Evolutionary conservation across 1,140 invertebrate genomes (phyloP), one percentile per base, ranked within the genome.

Genomic region (Cephus cinctus): DNA sequence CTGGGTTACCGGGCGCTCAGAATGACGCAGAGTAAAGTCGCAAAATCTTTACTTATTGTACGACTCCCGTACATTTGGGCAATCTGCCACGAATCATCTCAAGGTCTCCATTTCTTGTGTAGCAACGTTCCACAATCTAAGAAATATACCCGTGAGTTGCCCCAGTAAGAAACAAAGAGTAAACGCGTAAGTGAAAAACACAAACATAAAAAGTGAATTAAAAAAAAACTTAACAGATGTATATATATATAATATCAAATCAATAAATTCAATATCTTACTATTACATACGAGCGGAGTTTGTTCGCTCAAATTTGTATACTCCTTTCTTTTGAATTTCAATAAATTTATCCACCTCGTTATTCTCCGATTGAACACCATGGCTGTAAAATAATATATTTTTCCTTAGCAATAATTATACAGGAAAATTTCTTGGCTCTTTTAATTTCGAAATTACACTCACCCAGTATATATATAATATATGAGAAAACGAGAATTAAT

Each of bases 391-490:
- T 52, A 43, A 39, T 0, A 9, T 35, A 31, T 45, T 4, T 36
- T n/a, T n/a, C n/a, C n/a, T n/a, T n/a, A n/a, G n/a, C n/a, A n/a
- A n/a, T n/a, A n/a, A n/a, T n/a, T n/a, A n/a, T n/a, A n/a, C n/a
- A n/a, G n/a, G n/a, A n/a, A n/a, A n/a, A n/a, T n/a, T n/a, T n/a
- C n/a, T n/a, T n/a, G n/a, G n/a, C n/a, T n/a, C n/a, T n/a, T n/a
- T n/a, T n/a, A n/a, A n/a, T n/a, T n/a, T n/a, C n/a, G 20, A 21
- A 35, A 43, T 43, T 6, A 14, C 14, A 57, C 71, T 61, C 69
- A 82, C 80, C 73, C 42, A 74, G 47, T 20, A 85, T 76, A 53
- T 84, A 85, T 5, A 81, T 41, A 46, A 76, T 44, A 58, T 84
- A 85, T 35, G 75, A 60, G 20, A 73, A 15, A 44, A 85, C 67